Percentiles rank a stretch among this genome's conserved stretches.
Conservation (phyloP, 2,888 invertebrate species). For the Drosophila differens region DNA sequence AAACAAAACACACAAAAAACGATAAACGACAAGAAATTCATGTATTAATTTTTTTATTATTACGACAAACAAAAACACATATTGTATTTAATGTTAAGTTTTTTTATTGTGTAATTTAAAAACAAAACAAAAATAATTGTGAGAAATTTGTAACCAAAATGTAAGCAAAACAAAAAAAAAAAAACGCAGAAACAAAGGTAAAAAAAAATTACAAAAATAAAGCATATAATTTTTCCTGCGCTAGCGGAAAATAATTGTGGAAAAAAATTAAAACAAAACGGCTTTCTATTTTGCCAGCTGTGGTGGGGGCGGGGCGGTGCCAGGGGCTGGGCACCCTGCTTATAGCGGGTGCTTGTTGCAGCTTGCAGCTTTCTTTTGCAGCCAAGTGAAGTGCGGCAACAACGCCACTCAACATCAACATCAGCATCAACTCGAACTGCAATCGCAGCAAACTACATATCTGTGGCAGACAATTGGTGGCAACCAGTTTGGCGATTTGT, state of each 20-base stretch:
- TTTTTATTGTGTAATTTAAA: constrained; percentile 75
- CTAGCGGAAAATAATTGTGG: constrained; percentile 81
- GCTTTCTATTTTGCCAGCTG: constrained; percentile 68
- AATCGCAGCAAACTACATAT: constrained; percentile 43
- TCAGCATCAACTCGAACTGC: constrained; percentile 27
- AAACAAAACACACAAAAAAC: constrained; percentile 51
- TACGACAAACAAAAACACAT: constrained; percentile 67
- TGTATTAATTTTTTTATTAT: constrained; percentile 77
- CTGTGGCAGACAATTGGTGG: constrained; percentile 57
- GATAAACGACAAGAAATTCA: constrained; percentile 65
- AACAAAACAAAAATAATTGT: constrained; percentile 64
- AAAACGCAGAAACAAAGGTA: constrained; percentile 35
- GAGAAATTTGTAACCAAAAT: constrained; percentile 80
- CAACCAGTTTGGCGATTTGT: constrained; percentile 59
- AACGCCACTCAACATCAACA: constrained; percentile 38
- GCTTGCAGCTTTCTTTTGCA: constrained; percentile 69
- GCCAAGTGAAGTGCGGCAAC: constrained; percentile 67
- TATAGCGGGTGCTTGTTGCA: constrained; percentile 54
- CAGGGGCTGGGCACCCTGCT: background rate
- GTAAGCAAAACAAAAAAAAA: constrained; percentile 45
- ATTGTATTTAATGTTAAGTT: constrained; percentile 81
- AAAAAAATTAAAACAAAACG: constrained; percentile 77
- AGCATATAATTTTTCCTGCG: constrained; percentile 78
- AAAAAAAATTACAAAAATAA: constrained; percentile 64
- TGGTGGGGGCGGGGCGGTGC: background rate